Evolutionary conservation across 1,140 invertebrate species (phyloP), one percentile per base, ranked within the genome.

Genomic region (Eriosoma lanigerum): DNA sequence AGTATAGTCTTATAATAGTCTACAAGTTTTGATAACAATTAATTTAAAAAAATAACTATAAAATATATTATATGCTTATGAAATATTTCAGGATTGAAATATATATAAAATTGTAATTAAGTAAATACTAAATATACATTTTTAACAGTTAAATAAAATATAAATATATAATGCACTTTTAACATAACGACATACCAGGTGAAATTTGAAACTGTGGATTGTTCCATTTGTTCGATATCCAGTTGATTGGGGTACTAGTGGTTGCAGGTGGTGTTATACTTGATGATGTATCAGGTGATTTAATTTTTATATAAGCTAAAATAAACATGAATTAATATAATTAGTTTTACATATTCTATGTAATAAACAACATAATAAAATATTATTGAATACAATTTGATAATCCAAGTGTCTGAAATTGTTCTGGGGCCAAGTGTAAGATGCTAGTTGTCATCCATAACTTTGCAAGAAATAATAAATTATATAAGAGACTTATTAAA

Each of bases 191-290:
- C 38, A 24, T 46, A 78, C 75, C 56, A 62, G 56, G 44, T 46
- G 75, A 48, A 26, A 60, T 13, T n/a, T 62, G 75, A 62, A 78
- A 78, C 12, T 60, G 32, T 5, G 58, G 75, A 15, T 44, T 62
- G 13, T 46, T 62, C 75, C 75, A 78, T 60, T 78, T 78, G 24
- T 58, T 78, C 19, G 29, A 24, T 44, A 38, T 48, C 54, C 75
- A 78, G 15, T 78, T 78, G 26, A 78, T 78, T 48, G 75, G 75
- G 10, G 75, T 78, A 78, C 75, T 78, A 19, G 75, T 78, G 15
- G 75, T 78, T 2, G 75, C 75, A 26, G 56, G 54, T n/a, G 75
- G 75, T 62, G 75, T 78, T 32, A 26, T 48, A 58, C 54, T 78
- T 12, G 75, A 60, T 58, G 56, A 60, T 26, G 54, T 46, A 62